Conservation (phyloP, 2,797 vertebrate species). For the Tenualosa thibaudeaui region DNA sequence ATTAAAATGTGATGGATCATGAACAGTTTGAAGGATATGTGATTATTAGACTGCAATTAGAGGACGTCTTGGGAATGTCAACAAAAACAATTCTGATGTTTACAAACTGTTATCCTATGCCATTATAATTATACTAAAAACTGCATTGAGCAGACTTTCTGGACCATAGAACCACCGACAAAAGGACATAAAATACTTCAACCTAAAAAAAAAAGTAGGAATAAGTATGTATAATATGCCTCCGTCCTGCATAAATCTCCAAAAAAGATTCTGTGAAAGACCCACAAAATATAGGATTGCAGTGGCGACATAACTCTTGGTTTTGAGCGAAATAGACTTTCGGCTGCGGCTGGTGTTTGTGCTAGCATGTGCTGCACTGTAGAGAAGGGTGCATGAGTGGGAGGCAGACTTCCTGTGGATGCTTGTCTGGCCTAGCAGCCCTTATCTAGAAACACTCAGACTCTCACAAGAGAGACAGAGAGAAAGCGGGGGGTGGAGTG, state of each 20-base stretch:
- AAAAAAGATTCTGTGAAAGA: constrained; percentile 38
- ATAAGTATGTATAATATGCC: constrained; percentile 34
- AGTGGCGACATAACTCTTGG: constrained; percentile 40
- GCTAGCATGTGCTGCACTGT: constrained; percentile 10
- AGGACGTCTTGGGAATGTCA: background rate
- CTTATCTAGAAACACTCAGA: constrained; percentile 42
- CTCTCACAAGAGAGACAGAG: background rate
- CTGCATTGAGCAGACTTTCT: background rate
- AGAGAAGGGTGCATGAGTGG: constrained; percentile 45
- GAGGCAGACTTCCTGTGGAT: constrained; percentile 60
- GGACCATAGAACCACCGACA: background rate
- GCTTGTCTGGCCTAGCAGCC: constrained; percentile 36
- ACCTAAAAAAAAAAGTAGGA: background rate
- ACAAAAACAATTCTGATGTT: constrained; percentile 10
- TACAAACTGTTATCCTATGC: background rate
- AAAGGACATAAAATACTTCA: background rate
- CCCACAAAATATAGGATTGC: constrained; percentile 46
- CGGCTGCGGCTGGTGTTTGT: constrained; percentile 29
- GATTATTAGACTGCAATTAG: no score
- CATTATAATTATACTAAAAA: background rate
- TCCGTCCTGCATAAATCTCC: constrained; percentile 34
- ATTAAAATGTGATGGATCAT: background rate
- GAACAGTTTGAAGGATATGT: background rate
- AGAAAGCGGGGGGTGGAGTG: background rate
- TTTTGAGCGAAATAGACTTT: constrained; percentile 43